A percentile compares a stretch with the other conserved stretches of the same genome.
phyloP scores from a whole-genome alignment of 2,113 vertebrate species.

The Lagopus leucura region DNA sequence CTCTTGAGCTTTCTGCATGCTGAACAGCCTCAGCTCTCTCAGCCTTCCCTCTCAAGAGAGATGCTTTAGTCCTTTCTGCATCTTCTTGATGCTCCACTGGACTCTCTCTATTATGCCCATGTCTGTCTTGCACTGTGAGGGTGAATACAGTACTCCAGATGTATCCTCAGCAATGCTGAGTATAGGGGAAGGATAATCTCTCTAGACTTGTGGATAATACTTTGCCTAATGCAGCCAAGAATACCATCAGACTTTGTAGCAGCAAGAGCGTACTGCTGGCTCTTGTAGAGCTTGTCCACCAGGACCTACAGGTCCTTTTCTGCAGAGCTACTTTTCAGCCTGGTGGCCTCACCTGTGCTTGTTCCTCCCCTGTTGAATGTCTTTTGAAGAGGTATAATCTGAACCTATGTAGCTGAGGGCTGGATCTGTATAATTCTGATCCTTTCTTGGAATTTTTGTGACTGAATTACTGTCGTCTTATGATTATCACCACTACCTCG shows the following conservation, averaged over 20 bases:
- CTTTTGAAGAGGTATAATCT: background rate
- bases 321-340: background rate
- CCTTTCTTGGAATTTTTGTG: background rate
- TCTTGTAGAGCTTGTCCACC: background rate
- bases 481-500: background rate
- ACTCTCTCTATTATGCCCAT: no score
- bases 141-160: no score
- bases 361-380: no score
- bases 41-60: no score
- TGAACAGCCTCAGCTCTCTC: no score
- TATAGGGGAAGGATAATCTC: background rate
- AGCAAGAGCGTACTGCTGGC: background rate
- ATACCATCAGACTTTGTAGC: background rate
- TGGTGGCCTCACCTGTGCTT: background rate
- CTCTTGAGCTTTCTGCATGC: no score
- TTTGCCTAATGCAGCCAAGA: background rate
- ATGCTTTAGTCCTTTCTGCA: no score
- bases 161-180: no score
- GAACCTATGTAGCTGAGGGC: background rate
- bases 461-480: background rate
- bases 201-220: background rate
- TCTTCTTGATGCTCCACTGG: no score
- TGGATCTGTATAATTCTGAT: background rate
- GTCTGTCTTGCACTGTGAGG: no score
- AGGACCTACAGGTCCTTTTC: background rate